Conservation (phyloP, 2,888 invertebrate species). For the Amphipoea oculea region DNA sequence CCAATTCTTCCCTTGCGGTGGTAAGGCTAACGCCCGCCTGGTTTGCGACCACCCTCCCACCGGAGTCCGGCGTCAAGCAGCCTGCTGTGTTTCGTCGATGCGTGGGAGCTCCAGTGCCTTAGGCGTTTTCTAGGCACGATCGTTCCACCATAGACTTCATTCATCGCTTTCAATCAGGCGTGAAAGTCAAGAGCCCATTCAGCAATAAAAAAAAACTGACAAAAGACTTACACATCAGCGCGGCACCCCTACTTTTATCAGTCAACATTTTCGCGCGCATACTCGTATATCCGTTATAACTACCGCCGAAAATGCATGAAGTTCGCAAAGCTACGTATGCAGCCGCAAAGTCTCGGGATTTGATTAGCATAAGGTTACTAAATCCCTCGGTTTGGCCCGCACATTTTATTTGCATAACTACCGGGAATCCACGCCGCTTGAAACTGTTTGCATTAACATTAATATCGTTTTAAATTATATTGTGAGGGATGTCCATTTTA, state of each 20-base stretch:
- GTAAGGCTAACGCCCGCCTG: no score
- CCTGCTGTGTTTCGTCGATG: no score
- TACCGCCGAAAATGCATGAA: slow-evolving; percentile 54
- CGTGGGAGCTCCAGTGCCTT: no score
- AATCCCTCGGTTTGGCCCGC: slow-evolving; percentile 72
- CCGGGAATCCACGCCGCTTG: slow-evolving; percentile 56
- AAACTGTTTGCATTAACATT: slow-evolving; percentile 70
- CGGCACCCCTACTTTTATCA: slow-evolving; percentile 33
- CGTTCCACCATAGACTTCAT: no score
- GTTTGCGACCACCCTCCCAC: no score
- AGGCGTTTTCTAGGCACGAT: no score
- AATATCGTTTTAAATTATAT: slow-evolving; percentile 68
- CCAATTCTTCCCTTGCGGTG: no score
- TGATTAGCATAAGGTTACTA: slow-evolving; percentile 78
- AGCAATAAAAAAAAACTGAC: no score
- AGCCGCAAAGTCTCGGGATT: slow-evolving; percentile 66
- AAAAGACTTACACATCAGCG: neutral
- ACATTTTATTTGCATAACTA: slow-evolving; percentile 79
- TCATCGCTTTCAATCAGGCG: no score
- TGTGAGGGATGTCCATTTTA: slow-evolving; percentile 26
- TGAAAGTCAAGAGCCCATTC: no score
- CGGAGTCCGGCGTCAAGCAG: no score
- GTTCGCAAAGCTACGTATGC: slow-evolving; percentile 50
- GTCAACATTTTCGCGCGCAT: slow-evolving; percentile 20
- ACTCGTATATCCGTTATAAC: slow-evolving; percentile 28